Conservation (phyloP, 1,140 invertebrate genomes). For the Harpegnathos saltator region DNA sequence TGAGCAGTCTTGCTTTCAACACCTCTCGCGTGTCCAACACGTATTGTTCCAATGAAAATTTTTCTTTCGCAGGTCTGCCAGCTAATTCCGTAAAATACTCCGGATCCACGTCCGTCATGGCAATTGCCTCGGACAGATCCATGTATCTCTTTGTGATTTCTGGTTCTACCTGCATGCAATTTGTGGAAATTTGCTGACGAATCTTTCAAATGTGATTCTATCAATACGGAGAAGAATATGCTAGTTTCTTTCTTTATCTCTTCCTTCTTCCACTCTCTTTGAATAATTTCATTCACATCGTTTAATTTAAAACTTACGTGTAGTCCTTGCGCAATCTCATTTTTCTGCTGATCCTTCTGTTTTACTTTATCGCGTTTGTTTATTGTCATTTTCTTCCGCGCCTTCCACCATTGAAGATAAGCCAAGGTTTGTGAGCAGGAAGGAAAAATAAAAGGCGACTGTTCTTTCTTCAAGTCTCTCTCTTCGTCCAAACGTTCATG, state of each 20-base stretch:
- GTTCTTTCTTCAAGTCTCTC: conserved; percentile 73
- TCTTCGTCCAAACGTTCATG: conserved; percentile 74
- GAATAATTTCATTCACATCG: background rate
- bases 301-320: conserved; percentile 69
- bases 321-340: conserved; percentile 65
- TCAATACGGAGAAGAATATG: background rate
- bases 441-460: conserved; percentile 77
- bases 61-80: conserved; percentile 86
- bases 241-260: background rate
- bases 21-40: conserved; percentile 87
- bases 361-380: conserved; percentile 54
- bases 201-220: background rate
- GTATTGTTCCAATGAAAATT: conserved; percentile 86
- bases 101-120: conserved; percentile 87
- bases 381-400: conserved; percentile 45
- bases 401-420: conserved; percentile 74
- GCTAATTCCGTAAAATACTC: conserved; percentile 87
- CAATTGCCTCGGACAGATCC: conserved; percentile 62
- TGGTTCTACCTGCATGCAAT: conserved; percentile 67
- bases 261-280: conserved; percentile 2
- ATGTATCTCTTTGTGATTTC: conserved; percentile 69
- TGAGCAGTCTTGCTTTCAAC: conserved; percentile 86
- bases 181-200: background rate
- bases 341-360: background rate
- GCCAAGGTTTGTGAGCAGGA: conserved; percentile 75